Evolutionary conservation across 1,140 invertebrate genomes (phyloP).

Genomic region (Camponotus floridanus): DNA sequence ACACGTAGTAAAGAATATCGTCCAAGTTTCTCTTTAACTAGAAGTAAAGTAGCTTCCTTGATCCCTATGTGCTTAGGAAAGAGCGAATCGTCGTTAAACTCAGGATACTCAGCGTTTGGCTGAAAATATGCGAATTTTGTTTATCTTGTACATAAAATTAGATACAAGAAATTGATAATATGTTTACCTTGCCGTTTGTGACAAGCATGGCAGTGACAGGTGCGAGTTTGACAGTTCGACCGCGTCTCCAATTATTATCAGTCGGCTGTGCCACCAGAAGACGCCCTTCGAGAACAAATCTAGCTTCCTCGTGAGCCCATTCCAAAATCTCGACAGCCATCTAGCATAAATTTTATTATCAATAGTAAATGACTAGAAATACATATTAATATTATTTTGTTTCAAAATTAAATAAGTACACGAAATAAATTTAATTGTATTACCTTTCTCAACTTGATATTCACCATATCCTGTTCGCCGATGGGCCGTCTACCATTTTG

Average conservation of each 20-base stretch:
- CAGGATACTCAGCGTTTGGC: constrained; percentile 85
- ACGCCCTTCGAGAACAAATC: constrained; percentile 95
- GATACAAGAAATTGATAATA: background rate
- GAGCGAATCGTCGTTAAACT: constrained; percentile 83
- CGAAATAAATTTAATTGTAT: constrained; percentile 41
- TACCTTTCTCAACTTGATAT: constrained; percentile 94
- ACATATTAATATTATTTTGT: background rate
- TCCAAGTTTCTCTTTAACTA: constrained; percentile 96
- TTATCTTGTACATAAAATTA: constrained; percentile 43
- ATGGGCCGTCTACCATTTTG: constrained; percentile 90
- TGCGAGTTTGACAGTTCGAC: constrained; percentile 94
- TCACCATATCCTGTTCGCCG: constrained; percentile 93
- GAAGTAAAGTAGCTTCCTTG: constrained; percentile 94
- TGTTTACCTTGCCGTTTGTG: constrained; percentile 93
- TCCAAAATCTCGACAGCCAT: constrained; percentile 97
- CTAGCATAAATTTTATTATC: constrained; percentile 80
- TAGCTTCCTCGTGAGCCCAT: constrained; percentile 96
- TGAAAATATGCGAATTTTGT: constrained; percentile 75
- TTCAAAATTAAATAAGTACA: background rate
- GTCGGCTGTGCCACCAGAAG: constrained; percentile 94
- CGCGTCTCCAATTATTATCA: constrained; percentile 95
- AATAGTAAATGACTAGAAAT: background rate
- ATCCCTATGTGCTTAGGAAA: constrained; percentile 91
- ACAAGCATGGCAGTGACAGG: constrained; percentile 95
- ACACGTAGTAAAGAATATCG: constrained; percentile 94